Conservation (phyloP, 1,140 invertebrate species). For the Microplitis demolitor region DNA sequence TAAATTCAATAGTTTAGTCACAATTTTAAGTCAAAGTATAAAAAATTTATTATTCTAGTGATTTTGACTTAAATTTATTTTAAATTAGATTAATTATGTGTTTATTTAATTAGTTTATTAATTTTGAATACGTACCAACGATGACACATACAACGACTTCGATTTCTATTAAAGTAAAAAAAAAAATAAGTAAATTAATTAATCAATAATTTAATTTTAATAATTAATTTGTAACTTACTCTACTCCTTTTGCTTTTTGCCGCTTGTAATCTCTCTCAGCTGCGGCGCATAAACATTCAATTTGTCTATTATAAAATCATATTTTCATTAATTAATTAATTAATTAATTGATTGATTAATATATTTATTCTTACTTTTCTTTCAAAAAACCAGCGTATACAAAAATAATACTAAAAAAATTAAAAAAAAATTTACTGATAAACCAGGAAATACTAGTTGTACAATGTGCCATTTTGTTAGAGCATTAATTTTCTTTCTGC, state of each 20-base stretch:
- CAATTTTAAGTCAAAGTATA: neutral
- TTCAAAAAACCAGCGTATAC: constrained; percentile 42
- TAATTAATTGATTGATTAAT: neutral
- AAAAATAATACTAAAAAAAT: constrained; percentile 42
- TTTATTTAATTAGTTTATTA: neutral
- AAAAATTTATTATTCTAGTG: neutral
- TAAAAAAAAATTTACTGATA: constrained; percentile 45
- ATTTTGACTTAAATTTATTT: neutral
- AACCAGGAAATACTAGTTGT: constrained; percentile 44
- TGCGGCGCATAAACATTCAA: constrained; percentile 27
- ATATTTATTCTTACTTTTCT: constrained; percentile 35
- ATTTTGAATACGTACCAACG: constrained; percentile 26
- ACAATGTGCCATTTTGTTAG: constrained; percentile 33
- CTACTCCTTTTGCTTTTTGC: neutral
- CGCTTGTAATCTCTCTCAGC: constrained; percentile 19
- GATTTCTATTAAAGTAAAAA: neutral
- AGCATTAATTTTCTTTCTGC: neutral
- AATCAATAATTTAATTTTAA: no score
- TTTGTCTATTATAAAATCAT: constrained; percentile 26
- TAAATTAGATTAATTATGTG: neutral
- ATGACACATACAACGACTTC: neutral
- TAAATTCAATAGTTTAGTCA: no score
- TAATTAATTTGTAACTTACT: neutral
- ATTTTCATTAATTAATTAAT: neutral
- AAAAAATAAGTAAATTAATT: neutral